These are phyloP conservation scores for Phyllotis vaccarum DNA, from an alignment of 2,797 vertebrate species.

Conservation along the genomic window DNA sequence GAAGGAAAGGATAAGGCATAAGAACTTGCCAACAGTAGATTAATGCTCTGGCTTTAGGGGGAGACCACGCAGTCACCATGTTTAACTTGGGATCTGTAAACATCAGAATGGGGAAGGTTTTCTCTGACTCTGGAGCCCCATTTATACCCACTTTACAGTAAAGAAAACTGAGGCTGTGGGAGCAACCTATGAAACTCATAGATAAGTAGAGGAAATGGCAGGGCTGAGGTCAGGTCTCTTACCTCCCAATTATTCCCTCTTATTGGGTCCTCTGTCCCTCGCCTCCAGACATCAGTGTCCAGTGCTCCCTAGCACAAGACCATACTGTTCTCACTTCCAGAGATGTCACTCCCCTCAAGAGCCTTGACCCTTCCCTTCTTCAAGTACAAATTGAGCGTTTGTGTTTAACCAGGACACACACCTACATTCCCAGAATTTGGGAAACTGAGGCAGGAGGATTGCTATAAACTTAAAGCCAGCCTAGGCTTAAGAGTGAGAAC, in stretches of 20 bases:
- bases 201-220: neutral
- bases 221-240: neutral
- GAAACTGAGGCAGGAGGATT: neutral
- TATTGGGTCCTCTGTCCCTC: neutral
- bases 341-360: neutral
- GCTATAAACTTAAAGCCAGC: neutral
- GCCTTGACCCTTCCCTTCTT: neutral
- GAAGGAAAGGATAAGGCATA: constrained; percentile 42
- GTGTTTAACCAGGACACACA: neutral
- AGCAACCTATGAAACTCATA: neutral
- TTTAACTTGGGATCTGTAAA: neutral
- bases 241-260: neutral
- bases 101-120: neutral
- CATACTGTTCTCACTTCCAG: neutral
- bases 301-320: neutral
- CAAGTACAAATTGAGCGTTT: neutral
- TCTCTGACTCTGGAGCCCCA: neutral
- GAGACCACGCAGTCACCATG: rapidly evolving
- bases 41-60: neutral
- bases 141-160: neutral
- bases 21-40: rapidly evolving
- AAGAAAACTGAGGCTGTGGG: neutral
- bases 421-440: neutral
- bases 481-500: neutral
- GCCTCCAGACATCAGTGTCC: neutral